Percentiles rank a stretch among this genome's conserved stretches.
Evolutionary conservation across 2,797 vertebrate genomes (phyloP).

Genomic region (Dromococcyx pavoninus): DNA sequence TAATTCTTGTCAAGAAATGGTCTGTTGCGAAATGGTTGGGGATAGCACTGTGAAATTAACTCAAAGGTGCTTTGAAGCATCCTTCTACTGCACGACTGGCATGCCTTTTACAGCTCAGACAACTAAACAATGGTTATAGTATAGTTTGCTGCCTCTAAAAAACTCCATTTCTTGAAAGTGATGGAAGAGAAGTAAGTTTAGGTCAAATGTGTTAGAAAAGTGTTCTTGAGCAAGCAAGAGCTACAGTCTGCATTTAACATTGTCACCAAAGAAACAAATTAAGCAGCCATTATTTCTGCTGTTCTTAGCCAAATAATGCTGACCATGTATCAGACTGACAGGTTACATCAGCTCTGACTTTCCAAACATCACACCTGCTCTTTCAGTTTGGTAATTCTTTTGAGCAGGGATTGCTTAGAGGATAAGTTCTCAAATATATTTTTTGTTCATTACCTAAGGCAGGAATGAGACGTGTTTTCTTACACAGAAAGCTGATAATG

Average conservation of each 20-base stretch:
- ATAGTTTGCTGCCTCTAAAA: not conserved
- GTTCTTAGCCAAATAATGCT: not conserved
- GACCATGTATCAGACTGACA: not conserved
- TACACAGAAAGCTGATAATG: slow-evolving; percentile 59
- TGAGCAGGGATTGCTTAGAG: not conserved
- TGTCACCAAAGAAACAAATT: not conserved
- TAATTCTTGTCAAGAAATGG: not conserved
- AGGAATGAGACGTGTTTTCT: slow-evolving; percentile 48
- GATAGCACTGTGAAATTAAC: not conserved
- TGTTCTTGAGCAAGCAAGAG: not conserved
- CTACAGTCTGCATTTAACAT: not conserved
- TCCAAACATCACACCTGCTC: not conserved
- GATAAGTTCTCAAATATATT: slow-evolving; percentile 22
- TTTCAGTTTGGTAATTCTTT: slow-evolving; percentile 7
- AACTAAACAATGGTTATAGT: not conserved
- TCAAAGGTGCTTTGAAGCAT: not conserved
- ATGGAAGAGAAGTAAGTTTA: not conserved
- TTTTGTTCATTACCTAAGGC: slow-evolving; percentile 59
- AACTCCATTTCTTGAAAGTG: not conserved
- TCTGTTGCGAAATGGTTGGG: not conserved
- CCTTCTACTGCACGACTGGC: not conserved
- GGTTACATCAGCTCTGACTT: not conserved
- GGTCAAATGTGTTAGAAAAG: not conserved
- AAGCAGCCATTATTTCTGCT: not conserved
- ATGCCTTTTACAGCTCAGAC: not conserved